phyloP scores from a whole-genome alignment of 2,113 vertebrate genomes.

The Zonotrichia leucophrys region DNA sequence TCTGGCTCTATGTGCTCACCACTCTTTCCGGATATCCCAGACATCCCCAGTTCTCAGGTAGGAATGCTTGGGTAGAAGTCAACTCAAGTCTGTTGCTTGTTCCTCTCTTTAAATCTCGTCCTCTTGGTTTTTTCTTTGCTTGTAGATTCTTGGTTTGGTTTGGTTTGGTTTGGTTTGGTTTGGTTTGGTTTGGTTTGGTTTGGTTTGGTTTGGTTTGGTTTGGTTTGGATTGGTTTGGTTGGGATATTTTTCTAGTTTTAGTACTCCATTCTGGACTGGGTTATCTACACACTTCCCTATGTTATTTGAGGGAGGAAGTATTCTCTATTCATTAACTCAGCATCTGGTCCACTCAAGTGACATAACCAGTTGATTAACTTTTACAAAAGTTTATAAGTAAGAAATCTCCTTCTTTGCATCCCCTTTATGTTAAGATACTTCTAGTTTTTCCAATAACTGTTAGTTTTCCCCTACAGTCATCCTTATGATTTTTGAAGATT shows the following conservation, averaged over 20 bases:
- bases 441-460: background rate
- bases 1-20: background rate
- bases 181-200: no score
- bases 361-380: background rate
- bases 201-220: no score
- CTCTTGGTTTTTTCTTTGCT: background rate
- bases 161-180: no score
- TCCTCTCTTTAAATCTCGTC: background rate
- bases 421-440: background rate
- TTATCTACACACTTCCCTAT: rapidly evolving
- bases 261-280: background rate
- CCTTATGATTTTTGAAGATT: background rate
- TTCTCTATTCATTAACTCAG: no score
- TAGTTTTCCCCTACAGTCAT: background rate
- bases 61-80: background rate
- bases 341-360: background rate
- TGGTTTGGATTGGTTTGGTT: background rate
- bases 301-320: background rate
- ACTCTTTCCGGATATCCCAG: rapidly evolving
- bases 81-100: background rate
- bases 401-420: background rate
- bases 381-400: background rate
- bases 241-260: background rate
- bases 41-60: no score
- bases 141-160: background rate